Evolutionary conservation across 2,888 invertebrate species (phyloP).

Genomic region (Rutpela maculata): DNA sequence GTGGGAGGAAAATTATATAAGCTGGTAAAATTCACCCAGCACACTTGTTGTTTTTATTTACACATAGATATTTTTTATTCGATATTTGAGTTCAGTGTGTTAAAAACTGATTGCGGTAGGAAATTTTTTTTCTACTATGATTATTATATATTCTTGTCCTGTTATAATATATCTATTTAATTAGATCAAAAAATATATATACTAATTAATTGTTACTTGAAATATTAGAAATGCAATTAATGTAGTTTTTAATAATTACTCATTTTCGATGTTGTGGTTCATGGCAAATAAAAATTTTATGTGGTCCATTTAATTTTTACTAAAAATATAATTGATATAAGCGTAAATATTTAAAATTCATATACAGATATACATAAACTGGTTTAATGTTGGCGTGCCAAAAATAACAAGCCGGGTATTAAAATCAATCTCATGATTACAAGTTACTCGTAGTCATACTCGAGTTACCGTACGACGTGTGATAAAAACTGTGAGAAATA

Average conservation of each 20-base stretch:
- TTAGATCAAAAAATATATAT: too few relatives aligned
- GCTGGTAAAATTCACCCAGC: too few relatives aligned
- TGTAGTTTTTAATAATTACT: neutral
- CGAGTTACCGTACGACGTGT: neutral
- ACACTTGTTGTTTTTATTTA: too few relatives aligned
- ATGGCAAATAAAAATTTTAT: neutral
- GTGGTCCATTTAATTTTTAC: neutral
- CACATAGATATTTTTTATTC: too few relatives aligned
- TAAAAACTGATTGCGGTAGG: too few relatives aligned
- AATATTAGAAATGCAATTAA: too few relatives aligned
- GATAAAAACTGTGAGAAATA: neutral
- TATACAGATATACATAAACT: neutral
- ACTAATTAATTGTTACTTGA: too few relatives aligned
- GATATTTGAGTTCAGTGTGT: too few relatives aligned
- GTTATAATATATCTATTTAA: too few relatives aligned
- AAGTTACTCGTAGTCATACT: neutral
- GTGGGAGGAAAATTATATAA: too few relatives aligned
- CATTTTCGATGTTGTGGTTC: neutral
- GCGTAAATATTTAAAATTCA: constrained; percentile 6
- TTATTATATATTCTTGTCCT: too few relatives aligned
- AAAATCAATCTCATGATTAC: neutral
- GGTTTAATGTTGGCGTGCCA: neutral
- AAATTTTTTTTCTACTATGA: too few relatives aligned
- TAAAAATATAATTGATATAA: constrained; percentile 9
- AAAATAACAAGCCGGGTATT: constrained; percentile 17